Percentiles rank a stretch among this genome's conserved stretches.
These are phyloP conservation scores for Zaprionus ornatus DNA, from an alignment of 1,140 invertebrate species.

Conservation along the genomic window DNA sequence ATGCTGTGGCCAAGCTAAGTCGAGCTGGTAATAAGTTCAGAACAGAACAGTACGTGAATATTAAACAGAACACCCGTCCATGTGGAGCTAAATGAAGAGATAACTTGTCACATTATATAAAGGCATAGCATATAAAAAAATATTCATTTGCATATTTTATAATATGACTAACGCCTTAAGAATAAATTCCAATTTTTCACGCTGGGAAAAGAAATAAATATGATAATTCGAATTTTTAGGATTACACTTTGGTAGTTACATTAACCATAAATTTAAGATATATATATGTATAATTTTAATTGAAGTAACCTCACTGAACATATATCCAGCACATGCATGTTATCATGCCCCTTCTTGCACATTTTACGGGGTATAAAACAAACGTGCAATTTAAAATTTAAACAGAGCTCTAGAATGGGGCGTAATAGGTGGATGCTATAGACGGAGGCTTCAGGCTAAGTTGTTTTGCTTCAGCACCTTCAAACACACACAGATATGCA, in stretches of 20 bases:
- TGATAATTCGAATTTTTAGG: too few species aligned
- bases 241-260: too few species aligned
- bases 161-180: not conserved
- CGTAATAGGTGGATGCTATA: not conserved
- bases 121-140: not conserved
- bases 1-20: constrained; percentile 11
- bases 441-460: constrained; percentile 15
- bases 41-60: not conserved
- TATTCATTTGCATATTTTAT: not conserved
- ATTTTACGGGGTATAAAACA: constrained; percentile 4
- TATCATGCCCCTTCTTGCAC: not conserved
- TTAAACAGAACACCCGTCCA: not conserved
- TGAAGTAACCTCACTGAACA: too few species aligned
- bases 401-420: not conserved
- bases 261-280: not conserved
- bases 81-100: not conserved
- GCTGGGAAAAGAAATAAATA: too few species aligned
- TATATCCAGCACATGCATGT: not conserved
- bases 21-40: constrained; percentile 6
- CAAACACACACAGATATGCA: constrained; percentile 13
- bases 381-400: constrained; percentile 41
- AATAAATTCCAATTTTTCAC: too few species aligned
- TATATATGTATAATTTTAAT: not conserved
- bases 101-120: not conserved
- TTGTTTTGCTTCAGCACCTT: constrained; percentile 49